Base-by-base conservation (phyloP, 2,797 vertebrate genomes). In the Parambassis ranga region DNA sequence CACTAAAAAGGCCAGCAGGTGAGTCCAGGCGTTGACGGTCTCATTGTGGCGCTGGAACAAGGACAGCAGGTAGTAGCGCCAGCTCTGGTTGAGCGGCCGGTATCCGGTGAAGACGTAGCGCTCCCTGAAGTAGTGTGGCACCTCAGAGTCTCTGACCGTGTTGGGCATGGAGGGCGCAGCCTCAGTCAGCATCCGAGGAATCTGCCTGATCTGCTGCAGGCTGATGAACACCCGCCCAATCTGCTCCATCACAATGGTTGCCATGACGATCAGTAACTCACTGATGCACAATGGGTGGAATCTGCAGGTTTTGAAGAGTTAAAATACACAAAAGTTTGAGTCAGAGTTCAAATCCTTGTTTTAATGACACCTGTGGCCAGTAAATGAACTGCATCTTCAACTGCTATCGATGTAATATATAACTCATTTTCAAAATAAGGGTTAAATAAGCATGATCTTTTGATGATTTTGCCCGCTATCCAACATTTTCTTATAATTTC, bases 31-130 rank as follows among this genome's bases (percentile, higher is more conserved):
- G 0, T 96, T 98, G 79, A 97, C 20, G 0, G 94, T 95, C 73
- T 97, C 96, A 0, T 97, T 98, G 93, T 97, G 96, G 51, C 91
- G 90, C 82, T 90, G 93, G 88, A 97, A 96, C 33, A 96, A 75
- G 0, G 95, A 95, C 6, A 90, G 84, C 86, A 96, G 91, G 87
- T 96, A 98, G 66, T 94, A 98, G 5, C 87, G 65, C 96, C 96
- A 98, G 74, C 75, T 83, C 61, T 76, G 95, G 64, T 93, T 75
- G 32, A 95, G 83, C 0, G 93, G 94, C 7, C 95, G 91, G 88
- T 97, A 97, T 46, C 96, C 96, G 0, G 72, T 39, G 10, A 88
- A 78, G 82, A 98, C 81, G 74, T 93, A 91, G 0, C 86, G 91
- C 84, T 96, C 95, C 71, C 94, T 89, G 82, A 96, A 96, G 14